Evolutionary conservation across 2,888 invertebrate genomes (phyloP), one percentile per base, ranked within the genome.

Genomic region (Pyralis farinalis): DNA sequence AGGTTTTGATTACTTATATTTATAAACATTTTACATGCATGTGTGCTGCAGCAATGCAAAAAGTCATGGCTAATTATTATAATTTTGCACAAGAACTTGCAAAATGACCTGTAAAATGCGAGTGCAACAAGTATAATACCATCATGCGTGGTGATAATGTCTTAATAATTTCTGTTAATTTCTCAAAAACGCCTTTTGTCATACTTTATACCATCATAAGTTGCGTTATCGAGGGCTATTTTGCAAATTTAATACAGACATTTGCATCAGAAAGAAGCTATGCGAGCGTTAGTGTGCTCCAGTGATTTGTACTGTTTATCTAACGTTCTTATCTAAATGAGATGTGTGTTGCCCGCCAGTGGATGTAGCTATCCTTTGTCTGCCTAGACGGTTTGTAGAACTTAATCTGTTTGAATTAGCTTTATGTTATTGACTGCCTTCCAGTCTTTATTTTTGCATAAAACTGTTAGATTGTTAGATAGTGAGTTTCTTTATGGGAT

Each of bases 201-300:
- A 1, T 57, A 20, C 37, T 55, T 69, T 73, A 45, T 29, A 53
- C 65, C 63, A 51, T 28, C 53, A 43, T 38, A 37, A 47, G 50
- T 55, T 61, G 63, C 65, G 68, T 75, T 80, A 80, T 81, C 79
- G 69, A 71, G 71, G 77, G 79, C 76, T 77, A 83, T 85, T 87
- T 82, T 84, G 84, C 83, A 83, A 85, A 87, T 85, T 84, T 84
- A 84, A 87, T 84, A 83, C 81, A 79, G 71, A 75, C 63, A 87
- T 88, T 87, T 86, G 85, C 87, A 86, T 88, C 68, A 77, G 74
- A 86, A 86, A 87, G 81, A 71, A 73, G 79, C 72, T 67, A 71
- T 75, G 77, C 71, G 71, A 71, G 63, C 65, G 73, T 78, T 77
- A 79, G 79, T 75, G 69, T 75, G 63, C 61, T 64, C 66, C 9